phyloP scores from a whole-genome alignment of 1,140 invertebrate species.

The Argopecten irradians region DNA sequence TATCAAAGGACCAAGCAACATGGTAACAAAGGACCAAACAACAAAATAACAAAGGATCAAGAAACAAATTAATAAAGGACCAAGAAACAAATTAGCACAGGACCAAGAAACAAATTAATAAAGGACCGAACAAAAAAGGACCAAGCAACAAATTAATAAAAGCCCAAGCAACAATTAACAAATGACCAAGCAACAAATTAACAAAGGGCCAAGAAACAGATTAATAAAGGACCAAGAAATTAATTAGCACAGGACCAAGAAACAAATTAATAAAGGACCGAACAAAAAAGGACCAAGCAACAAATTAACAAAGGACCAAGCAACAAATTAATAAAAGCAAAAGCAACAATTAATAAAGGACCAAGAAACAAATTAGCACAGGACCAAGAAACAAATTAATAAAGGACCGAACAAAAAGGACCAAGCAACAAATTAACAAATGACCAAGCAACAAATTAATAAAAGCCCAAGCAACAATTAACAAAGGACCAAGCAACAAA shows the following conservation, averaged over 20 bases:
- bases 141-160: too few relatives aligned
- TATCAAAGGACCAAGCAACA: background rate
- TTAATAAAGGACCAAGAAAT: background rate
- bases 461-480: background rate
- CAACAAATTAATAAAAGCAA: background rate
- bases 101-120: too few relatives aligned
- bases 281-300: too few relatives aligned
- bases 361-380: too few relatives aligned
- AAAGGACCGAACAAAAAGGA: background rate
- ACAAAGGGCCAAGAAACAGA: background rate
- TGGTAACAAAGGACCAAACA: background rate
- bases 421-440: background rate
- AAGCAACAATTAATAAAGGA: too few relatives aligned
- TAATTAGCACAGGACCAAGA: background rate
- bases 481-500: too few relatives aligned
- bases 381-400: background rate
- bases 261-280: background rate
- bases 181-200: background rate
- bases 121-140: background rate
- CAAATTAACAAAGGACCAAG: too few relatives aligned
- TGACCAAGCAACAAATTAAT: background rate
- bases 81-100: background rate
- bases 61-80: background rate
- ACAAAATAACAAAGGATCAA: background rate
- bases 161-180: too few relatives aligned